Base-by-base conservation (phyloP, 1,140 invertebrate species). In the Caenorhabditis brenneri region DNA sequence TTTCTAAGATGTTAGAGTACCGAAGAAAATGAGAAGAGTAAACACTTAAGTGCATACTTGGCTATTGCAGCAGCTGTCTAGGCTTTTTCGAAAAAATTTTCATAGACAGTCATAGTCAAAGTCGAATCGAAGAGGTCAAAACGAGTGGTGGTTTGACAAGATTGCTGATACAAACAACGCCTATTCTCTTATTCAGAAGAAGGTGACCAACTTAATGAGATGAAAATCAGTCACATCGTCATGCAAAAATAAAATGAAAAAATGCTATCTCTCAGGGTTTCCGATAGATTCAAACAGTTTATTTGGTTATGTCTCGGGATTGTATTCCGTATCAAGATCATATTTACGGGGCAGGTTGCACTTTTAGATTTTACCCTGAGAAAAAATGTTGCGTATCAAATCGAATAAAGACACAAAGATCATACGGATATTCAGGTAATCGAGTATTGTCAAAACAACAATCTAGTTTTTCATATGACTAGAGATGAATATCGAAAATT, bases 161-260 rank as follows among this genome's bases (percentile, higher is more conserved):
- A 42, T 74, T 74, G 33, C 36, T 74, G 65, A 42, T 74, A 74
- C 65, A 74, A 74, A 36, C 58, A 16, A 39, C 65, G 65, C 65
- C 22, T n/a, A n/a, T n/a, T n/a, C n/a, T n/a, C n/a, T 74, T 10
- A 74, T 15, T 46, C 65, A 16, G 7, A 31, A 74, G 36, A 42
- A 74, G 65, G 65, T 74, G 65, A 74, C 65, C 65, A 74, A 74
- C 65, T 74, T 74, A 74, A 74, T 74, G 65, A 74, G 65, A 74
- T 74, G 65, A 74, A 74, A 74, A 74, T 74, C 65, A 74, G 65
- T 74, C 65, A 74, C 65, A 74, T 74, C 65, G 65, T 42, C 65
- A 74, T 74, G 36, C 65, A 42, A 74, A n/a, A 65, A 65, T 36
- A 36, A 74, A 74, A 74, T 74, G 65, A 74, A 74, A 74, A 74